A percentile compares a stretch with the other conserved stretches of the same genome.
These are phyloP conservation scores for Callithrix jacchus DNA, from an alignment of 2,113 vertebrate genomes.

Conservation along the genomic window DNA sequence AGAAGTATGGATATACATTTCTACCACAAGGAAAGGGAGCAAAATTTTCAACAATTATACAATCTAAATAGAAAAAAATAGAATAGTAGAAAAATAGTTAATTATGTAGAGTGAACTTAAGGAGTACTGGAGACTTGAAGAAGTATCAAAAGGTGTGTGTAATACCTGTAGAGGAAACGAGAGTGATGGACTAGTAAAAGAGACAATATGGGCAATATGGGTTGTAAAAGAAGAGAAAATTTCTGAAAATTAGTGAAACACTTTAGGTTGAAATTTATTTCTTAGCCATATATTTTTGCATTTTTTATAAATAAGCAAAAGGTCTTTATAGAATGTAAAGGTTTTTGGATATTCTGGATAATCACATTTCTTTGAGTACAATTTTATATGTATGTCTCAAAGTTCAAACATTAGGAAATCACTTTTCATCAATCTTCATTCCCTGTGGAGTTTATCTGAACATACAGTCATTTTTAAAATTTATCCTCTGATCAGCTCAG, in stretches of 20 bases:
- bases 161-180: background rate
- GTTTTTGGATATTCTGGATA: background rate
- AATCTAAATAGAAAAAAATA: background rate
- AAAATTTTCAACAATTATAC: background rate
- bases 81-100: background rate
- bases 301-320: background rate
- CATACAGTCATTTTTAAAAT: background rate
- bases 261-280: background rate
- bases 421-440: background rate
- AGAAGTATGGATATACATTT: background rate
- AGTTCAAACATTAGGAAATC: background rate
- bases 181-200: background rate
- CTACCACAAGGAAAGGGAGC: background rate
- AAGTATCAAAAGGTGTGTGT: accelerated
- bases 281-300: background rate
- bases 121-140: background rate
- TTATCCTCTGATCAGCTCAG: background rate
- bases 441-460: background rate
- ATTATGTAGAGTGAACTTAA: background rate
- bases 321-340: background rate
- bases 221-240: background rate
- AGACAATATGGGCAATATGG: background rate
- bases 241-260: background rate
- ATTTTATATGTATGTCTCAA: background rate
- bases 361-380: background rate